A percentile compares a stretch with the other conserved stretches of the same genome.
Evolutionary conservation across 1,140 invertebrate species (phyloP).

Genomic region (Pseudoatta argentina): DNA sequence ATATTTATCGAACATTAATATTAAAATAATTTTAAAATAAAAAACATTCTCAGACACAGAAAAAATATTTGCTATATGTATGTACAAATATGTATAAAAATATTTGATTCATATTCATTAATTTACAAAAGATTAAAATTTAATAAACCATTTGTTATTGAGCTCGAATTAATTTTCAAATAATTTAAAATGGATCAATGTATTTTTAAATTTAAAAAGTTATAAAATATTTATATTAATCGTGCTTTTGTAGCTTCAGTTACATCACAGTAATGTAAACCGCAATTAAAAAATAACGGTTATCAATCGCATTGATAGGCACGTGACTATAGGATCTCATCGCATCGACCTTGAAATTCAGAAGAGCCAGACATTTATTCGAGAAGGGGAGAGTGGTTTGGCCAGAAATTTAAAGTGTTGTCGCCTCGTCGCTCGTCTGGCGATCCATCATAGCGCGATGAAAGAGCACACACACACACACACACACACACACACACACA

Average conservation of each 20-base stretch:
- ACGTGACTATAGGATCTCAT: background rate
- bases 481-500: no score
- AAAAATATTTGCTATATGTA: background rate
- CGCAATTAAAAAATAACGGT: background rate
- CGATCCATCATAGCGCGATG: conserved; percentile 61
- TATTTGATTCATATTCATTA: background rate
- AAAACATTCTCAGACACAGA: background rate
- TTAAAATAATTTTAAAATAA: background rate
- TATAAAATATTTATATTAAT: background rate
- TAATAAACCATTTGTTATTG: background rate
- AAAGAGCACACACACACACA: background rate
- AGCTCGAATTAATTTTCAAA: background rate
- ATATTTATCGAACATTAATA: background rate
- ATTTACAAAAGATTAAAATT: background rate
- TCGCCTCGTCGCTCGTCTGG: conserved; percentile 34
- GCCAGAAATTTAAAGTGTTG: conserved; percentile 64
- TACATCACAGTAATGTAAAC: background rate
- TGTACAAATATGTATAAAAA: background rate
- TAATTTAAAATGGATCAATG: background rate
- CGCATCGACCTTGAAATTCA: conserved; percentile 68
- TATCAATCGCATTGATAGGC: conserved; percentile 40
- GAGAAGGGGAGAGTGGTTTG: conserved; percentile 70
- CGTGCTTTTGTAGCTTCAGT: background rate
- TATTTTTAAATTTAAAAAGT: background rate
- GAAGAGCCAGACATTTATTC: conserved; percentile 13